phyloP scores from a whole-genome alignment of 1,140 invertebrate species.

The Penaeus japonicus region DNA sequence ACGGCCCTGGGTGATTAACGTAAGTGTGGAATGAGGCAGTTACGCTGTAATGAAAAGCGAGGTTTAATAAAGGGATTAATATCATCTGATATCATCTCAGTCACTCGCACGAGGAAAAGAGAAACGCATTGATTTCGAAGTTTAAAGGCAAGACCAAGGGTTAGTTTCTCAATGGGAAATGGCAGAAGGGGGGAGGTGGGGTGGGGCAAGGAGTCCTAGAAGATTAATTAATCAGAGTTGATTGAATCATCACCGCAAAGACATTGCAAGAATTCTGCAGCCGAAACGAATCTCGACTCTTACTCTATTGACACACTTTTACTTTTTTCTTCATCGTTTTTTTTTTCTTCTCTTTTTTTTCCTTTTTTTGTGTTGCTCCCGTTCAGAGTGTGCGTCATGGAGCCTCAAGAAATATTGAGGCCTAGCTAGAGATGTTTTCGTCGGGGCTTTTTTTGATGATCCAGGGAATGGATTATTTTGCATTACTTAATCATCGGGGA shows the following conservation, averaged over 20 bases:
- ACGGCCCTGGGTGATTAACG: constrained; percentile 45
- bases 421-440: too few relatives aligned
- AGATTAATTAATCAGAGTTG: constrained; percentile 28
- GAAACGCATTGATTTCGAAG: background rate
- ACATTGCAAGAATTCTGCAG: background rate
- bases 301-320: background rate
- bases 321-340: background rate
- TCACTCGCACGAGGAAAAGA: constrained; percentile 16
- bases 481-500: too few relatives aligned
- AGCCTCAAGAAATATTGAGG: too few relatives aligned
- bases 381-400: too few relatives aligned
- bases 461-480: too few relatives aligned
- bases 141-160: background rate
- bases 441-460: too few relatives aligned
- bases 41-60: constrained; percentile 43
- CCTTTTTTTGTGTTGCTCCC: too few relatives aligned
- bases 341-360: background rate
- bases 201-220: background rate
- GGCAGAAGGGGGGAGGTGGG: background rate
- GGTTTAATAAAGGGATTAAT: constrained; percentile 14
- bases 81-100: constrained; percentile 37
- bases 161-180: background rate
- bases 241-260: constrained; percentile 29
- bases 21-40: constrained; percentile 49
- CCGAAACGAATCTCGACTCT: too few relatives aligned